phyloP scores from a whole-genome alignment of 92 coral and sea anemone species.

The Siderastrea siderea region DNA sequence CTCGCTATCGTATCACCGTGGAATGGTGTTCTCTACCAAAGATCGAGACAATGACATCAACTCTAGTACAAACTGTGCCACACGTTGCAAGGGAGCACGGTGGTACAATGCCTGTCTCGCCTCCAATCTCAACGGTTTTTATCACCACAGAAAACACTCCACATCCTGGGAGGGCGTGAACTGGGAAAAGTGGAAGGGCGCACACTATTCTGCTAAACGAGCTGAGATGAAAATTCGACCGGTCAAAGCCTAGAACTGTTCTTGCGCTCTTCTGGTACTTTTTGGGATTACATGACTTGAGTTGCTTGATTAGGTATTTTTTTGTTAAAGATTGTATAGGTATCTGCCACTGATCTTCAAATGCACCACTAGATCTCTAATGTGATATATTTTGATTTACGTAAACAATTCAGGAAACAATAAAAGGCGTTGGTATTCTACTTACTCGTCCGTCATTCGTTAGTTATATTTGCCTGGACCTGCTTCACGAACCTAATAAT shows the following conservation, averaged over 20 bases:
- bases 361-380: no score
- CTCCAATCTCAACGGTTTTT: constrained; percentile 65
- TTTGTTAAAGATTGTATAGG: no score
- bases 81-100: constrained; percentile 51
- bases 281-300: neutral
- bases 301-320: no score
- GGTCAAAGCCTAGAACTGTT: neutral
- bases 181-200: constrained; percentile 55
- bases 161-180: constrained; percentile 47
- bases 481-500: neutral
- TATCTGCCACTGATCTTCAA: no score
- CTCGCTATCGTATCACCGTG: constrained; percentile 13
- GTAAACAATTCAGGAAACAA: neutral
- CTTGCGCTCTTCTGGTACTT: neutral
- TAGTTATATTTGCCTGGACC: no score
- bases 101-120: constrained; percentile 38
- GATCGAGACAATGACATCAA: constrained; percentile 34
- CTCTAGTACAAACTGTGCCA: constrained; percentile 9
- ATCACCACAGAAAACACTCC: constrained; percentile 49
- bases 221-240: neutral
- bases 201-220: constrained; percentile 36
- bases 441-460: no score
- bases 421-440: no score
- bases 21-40: constrained; percentile 31
- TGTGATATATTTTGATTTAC: no score